Evolutionary conservation across 2,797 vertebrate genomes (phyloP).

Genomic region (Mycteria americana): DNA sequence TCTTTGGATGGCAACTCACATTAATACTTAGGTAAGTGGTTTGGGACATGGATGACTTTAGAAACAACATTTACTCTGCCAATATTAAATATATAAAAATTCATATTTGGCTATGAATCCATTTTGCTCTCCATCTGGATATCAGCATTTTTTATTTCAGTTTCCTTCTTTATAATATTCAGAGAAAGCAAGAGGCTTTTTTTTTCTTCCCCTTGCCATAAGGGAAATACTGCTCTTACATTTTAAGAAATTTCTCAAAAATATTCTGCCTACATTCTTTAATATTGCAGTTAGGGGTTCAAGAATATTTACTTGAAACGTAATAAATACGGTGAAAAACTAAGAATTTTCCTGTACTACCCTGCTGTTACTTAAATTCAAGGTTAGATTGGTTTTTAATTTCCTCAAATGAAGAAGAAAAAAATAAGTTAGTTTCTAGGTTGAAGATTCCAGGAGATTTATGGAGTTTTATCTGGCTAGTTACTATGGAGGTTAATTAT

Average conservation of each 20-base stretch:
- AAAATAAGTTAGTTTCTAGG: not conserved
- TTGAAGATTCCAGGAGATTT: not conserved
- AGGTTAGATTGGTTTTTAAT: not conserved
- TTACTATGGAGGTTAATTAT: slow-evolving; percentile 23
- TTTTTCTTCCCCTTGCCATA: not conserved
- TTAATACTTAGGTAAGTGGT: not conserved
- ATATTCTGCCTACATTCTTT: not conserved
- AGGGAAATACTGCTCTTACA: not conserved
- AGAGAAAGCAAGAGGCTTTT: not conserved
- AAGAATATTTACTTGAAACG: not conserved
- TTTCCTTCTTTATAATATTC: not conserved
- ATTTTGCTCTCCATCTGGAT: not conserved
- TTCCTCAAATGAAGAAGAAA: not conserved
- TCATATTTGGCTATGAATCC: not conserved
- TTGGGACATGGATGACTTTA: not conserved
- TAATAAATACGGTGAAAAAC: not conserved
- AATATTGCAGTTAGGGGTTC: not conserved
- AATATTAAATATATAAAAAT: not conserved
- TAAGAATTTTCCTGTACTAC: not conserved
- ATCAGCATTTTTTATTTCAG: not conserved
- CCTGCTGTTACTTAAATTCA: not conserved
- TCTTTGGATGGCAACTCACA: not conserved
- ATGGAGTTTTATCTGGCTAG: not conserved
- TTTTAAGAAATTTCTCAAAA: not conserved
- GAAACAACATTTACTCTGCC: not conserved